Conservation (phyloP, 30 jellyfish, hydroid and myxozoan species). For the Calvadosia cruxmelitensis region DNA sequence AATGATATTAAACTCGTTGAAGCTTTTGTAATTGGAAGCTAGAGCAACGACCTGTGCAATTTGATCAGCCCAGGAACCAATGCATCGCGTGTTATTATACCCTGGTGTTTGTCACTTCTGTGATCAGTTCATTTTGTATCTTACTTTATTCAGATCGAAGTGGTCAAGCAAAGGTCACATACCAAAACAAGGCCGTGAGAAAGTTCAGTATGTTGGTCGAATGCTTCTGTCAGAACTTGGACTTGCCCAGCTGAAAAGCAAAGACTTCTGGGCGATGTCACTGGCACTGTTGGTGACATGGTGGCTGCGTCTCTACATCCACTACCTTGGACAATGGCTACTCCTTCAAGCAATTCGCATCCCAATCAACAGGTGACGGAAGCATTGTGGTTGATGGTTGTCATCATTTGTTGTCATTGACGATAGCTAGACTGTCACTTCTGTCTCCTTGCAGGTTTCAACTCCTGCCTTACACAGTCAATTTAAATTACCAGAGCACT, state of each 20-base stretch:
- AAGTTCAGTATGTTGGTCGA: constrained; percentile 59
- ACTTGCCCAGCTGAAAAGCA: constrained; percentile 69
- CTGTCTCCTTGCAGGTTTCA: constrained; percentile 48
- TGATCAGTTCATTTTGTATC: background rate
- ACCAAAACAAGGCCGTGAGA: constrained; percentile 48
- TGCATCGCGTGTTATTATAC: too few relatives aligned
- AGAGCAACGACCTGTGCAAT: background rate
- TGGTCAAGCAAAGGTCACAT: constrained; percentile 83
- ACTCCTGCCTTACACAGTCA: constrained; percentile 84
- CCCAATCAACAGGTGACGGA: constrained; percentile 70
- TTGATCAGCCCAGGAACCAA: background rate
- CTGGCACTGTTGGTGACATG: constrained; percentile 51
- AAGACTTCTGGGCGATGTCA: constrained; percentile 79
- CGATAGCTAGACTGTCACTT: background rate
- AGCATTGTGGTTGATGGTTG: background rate
- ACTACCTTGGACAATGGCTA: constrained; percentile 81
- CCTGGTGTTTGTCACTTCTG: background rate
- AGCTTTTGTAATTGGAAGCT: too few relatives aligned
- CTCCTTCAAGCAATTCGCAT: constrained; percentile 33
- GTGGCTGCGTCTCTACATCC: constrained; percentile 79
- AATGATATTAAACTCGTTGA: too few relatives aligned
- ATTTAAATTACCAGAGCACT: constrained; percentile 59
- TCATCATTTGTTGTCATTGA: background rate
- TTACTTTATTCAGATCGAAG: constrained; percentile 23
- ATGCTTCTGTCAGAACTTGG: constrained; percentile 81